A percentile compares a stretch with the other conserved stretches of the same genome.
These are phyloP conservation scores for Syrrhaptes paradoxus DNA, from an alignment of 2,113 vertebrate species.

Conservation along the genomic window DNA sequence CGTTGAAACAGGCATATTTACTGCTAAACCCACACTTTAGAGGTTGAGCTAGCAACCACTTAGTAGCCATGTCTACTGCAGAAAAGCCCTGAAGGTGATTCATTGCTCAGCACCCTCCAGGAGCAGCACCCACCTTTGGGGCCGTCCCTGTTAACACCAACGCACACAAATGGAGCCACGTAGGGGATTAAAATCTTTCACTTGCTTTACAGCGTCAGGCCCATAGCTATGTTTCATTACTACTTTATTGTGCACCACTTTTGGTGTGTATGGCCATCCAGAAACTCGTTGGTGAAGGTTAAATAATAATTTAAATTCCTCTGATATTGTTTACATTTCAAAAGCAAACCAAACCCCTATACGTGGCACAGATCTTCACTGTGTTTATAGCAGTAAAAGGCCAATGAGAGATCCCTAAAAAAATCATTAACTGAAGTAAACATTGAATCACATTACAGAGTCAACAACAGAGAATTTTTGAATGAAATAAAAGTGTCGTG, in stretches of 20 bases:
- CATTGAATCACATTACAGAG: slow-evolving; percentile 41
- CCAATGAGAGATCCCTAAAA: slow-evolving; percentile 39
- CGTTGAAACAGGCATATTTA: neutral
- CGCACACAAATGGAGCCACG: neutral
- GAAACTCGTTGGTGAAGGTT: neutral
- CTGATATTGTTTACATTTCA: neutral
- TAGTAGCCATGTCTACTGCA: neutral
- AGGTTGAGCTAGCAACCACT: neutral
- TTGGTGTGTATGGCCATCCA: neutral
- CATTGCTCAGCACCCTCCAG: neutral
- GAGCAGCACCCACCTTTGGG: neutral
- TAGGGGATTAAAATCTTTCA: neutral
- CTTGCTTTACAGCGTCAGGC: neutral
- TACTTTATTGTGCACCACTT: neutral
- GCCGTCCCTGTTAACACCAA: neutral
- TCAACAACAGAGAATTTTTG: slow-evolving; percentile 29
- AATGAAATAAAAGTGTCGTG: slow-evolving; percentile 25
- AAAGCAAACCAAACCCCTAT: neutral
- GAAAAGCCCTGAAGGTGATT: neutral
- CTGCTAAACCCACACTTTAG: neutral
- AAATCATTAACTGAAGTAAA: slow-evolving; percentile 58
- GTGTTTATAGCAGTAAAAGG: neutral
- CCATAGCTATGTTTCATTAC: neutral
- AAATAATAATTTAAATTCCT: neutral
- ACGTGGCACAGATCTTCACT: neutral